phyloP scores from a whole-genome alignment of 2,888 invertebrate species.

The Drosophila atripex region DNA sequence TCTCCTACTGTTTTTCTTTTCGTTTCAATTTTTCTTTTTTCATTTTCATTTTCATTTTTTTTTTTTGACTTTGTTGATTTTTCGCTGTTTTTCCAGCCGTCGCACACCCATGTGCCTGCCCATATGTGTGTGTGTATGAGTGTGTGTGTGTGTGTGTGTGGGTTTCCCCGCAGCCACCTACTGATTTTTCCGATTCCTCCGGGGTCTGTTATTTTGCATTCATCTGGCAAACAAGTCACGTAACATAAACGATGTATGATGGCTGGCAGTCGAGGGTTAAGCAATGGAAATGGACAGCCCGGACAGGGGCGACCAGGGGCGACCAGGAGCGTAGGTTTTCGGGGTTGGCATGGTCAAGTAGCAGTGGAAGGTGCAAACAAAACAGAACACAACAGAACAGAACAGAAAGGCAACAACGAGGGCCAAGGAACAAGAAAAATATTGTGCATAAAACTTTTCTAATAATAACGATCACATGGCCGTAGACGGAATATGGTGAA shows the following conservation, averaged over 20 bases:
- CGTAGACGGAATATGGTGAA: background rate
- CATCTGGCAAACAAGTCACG: conserved; percentile 60
- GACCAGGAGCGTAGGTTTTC: background rate
- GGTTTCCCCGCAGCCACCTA: conserved; percentile 12
- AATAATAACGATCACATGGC: conserved; percentile 69
- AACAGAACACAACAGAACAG: conserved; percentile 11
- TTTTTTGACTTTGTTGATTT: conserved; percentile 57
- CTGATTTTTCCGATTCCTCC: conserved; percentile 33
- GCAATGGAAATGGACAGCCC: conserved; percentile 3
- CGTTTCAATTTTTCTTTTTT: conserved; percentile 5
- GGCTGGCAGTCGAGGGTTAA: conserved; percentile 33
- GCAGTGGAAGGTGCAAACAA: conserved; percentile 41
- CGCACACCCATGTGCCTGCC: conserved; percentile 15
- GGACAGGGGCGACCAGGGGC: too few relatives aligned
- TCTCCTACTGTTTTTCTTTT: conserved; percentile 17
- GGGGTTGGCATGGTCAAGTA: conserved; percentile 39
- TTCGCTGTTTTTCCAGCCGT: conserved; percentile 74
- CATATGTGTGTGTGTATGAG: background rate
- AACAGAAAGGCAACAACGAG: background rate
- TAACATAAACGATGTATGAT: conserved; percentile 54
- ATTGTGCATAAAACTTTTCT: conserved; percentile 80
- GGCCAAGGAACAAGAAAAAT: conserved; percentile 59
- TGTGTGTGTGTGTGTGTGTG: background rate
- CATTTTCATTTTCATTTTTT: conserved; percentile 5
- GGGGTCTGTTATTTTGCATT: conserved; percentile 66